A percentile compares a stretch with the other conserved stretches of the same genome.
These are phyloP conservation scores for Protosalanx chinensis DNA, from an alignment of 2,797 vertebrate genomes.

Conservation along the genomic window DNA sequence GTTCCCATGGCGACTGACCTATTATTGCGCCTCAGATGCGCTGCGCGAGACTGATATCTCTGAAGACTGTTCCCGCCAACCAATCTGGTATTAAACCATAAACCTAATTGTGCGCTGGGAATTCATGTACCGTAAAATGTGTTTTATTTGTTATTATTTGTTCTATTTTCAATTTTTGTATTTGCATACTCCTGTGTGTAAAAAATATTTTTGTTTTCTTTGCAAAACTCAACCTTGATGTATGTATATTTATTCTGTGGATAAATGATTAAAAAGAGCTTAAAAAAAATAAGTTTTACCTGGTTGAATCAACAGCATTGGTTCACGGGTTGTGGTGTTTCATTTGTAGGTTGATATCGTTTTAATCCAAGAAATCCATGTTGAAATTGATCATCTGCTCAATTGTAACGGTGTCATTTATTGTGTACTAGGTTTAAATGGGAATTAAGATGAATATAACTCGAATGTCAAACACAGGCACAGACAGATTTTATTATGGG, in stretches of 20 bases:
- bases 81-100: not conserved
- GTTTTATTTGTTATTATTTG: not conserved
- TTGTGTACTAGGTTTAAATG: slow-evolving; percentile 7
- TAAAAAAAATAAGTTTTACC: not conserved
- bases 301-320: not conserved
- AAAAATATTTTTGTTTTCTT: slow-evolving; percentile 4
- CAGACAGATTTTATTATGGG: slow-evolving; percentile 28
- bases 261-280: slow-evolving; percentile 13
- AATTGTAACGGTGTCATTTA: not conserved
- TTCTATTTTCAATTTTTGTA: not conserved
- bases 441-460: slow-evolving; percentile 27
- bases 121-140: not conserved
- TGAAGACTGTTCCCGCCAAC: not conserved
- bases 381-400: not conserved
- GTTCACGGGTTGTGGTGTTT: slow-evolving; percentile 3
- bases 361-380: too few species aligned
- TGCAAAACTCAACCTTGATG: slow-evolving; percentile 5
- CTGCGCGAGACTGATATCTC: slow-evolving; percentile 3
- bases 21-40: slow-evolving; percentile 11
- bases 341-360: slow-evolving; percentile 15
- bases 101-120: not conserved
- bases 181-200: slow-evolving; percentile 8
- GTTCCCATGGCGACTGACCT: slow-evolving; percentile 20
- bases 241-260: slow-evolving; percentile 5
- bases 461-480: slow-evolving; percentile 51